Base-by-base conservation (phyloP, 1,140 invertebrate species). In the Teleopsis dalmanni region DNA sequence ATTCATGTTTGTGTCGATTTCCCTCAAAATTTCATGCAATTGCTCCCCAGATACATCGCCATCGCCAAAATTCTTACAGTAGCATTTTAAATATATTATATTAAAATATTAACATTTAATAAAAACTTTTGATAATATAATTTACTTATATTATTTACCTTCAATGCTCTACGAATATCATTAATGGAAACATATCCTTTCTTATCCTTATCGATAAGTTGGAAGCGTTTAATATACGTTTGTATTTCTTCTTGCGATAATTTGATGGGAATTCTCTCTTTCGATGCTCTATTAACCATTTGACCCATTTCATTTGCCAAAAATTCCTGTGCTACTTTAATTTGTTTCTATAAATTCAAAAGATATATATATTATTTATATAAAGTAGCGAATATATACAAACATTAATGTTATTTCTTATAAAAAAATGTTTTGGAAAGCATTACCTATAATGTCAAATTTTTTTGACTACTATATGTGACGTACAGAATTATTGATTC, bases 1-100 rank as follows among this genome's bases (percentile, higher is more conserved):
- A 77, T 99, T 99, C 82, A 94, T 94, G 76, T 98, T 98, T 62
- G 95, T 87, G 79, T 99, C 96, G 66, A 98, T 96, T 81, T 99
- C 95, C 71, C 80, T 84, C 51, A 99, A 81, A 70, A 99, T 95
- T 73, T 97, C 92, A 75, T 98, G 96, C 58, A 99, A 79, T 74
- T 95, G 87, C 73, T 96, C 90, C 44, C 96, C 95, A 49, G 88
- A 83, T 51, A 98, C 85, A 58, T 91, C 83, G 47, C 33, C 63
- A 36, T 96, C 92, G 58, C 91, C 92, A 67, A 84, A 84, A 73
- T 82, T 83, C 91, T 95, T 33, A 23, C 6, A 37, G 14, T 7
- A 22, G 13, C 13, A 29, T 43, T 21, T 43, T 19, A 14, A 42
- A 2, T 27, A 44, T 25, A 11, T 6, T 36, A 23, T 7, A 35